Percentiles rank a stretch among this genome's conserved stretches.
These are phyloP conservation scores for Brachypterus glaber DNA, from an alignment of 2,888 invertebrate genomes.

Conservation along the genomic window DNA sequence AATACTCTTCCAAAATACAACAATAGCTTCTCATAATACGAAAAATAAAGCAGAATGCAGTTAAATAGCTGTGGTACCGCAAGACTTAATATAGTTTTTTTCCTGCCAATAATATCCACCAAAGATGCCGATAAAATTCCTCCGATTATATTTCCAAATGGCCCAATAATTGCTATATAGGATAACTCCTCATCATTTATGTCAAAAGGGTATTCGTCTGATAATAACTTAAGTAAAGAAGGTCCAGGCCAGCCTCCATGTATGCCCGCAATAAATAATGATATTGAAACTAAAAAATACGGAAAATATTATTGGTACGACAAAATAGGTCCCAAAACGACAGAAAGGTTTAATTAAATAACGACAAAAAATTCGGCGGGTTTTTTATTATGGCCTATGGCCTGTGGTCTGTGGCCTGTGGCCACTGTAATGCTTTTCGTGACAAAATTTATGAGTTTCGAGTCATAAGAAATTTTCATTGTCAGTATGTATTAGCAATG, in stretches of 20 bases:
- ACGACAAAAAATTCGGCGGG: too few relatives aligned
- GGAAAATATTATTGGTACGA: too few relatives aligned
- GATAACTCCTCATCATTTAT: constrained; percentile 24
- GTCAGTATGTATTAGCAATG: too few relatives aligned
- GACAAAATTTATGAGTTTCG: too few relatives aligned
- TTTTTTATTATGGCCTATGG: too few relatives aligned
- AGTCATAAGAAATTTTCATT: too few relatives aligned
- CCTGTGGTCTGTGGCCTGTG: too few relatives aligned
- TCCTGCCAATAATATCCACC: constrained; percentile 24
- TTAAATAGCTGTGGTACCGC: constrained; percentile 21
- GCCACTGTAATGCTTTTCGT: too few relatives aligned
- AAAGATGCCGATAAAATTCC: constrained; percentile 20
- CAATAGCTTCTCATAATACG: constrained; percentile 9
- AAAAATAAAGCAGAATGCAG: constrained; percentile 12
- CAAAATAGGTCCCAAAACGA: too few relatives aligned
- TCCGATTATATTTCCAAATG: constrained; percentile 22
- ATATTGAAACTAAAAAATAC: constrained; percentile 20
- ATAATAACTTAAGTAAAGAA: constrained; percentile 21
- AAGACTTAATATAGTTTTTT: constrained; percentile 20
- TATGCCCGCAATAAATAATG: constrained; percentile 21
- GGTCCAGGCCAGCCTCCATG: constrained; percentile 25
- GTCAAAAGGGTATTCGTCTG: constrained; percentile 22
- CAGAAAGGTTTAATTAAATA: too few relatives aligned
- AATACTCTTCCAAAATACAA: constrained; percentile 18
- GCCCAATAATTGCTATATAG: constrained; percentile 23